Evolutionary conservation across 2,113 vertebrate species (phyloP), one percentile per base, ranked within the genome.

Genomic region (Girardinichthys multiradiatus): DNA sequence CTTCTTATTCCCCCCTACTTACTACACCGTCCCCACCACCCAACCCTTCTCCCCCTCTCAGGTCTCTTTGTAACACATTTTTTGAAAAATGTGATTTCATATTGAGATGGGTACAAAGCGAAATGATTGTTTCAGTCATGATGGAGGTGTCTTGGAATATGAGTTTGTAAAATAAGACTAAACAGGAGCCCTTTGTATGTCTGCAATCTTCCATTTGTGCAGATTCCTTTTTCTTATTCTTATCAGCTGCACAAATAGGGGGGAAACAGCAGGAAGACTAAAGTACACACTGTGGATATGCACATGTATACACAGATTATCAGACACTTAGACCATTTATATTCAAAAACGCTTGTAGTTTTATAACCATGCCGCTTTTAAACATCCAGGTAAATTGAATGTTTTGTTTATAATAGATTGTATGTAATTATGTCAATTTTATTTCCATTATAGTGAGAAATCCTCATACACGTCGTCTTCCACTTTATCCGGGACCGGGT

Each of bases 81-180:
- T 77, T 79, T 81, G 61, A 78, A 65, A 10, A 4, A 11, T 4
- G 29, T 74, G 70, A 87, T 84, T 89, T 84, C 69, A 72, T 58
- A 87, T 82, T 74, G 80, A 86, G 68, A 42, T 75, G 42, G 42
- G 14, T 59, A 86, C 69, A 86, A 89, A 85, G 57, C 67, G 54
- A 61, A 84, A 69, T 82, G 64, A 83, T 84, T 81, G 65, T 72
- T 35, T 68, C 45, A 10, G 3, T 76, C 35, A 39, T 29, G 13
- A 45, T 62, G 37, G 28, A 28, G 30, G 28, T 10, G 64, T 54
- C 65, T 60, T 57, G 58, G 21, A 74, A 31, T 51, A 21, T 28
- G 68, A 42, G 27, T 35, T 33, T 33, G 57, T 65, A 64, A n/a
- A 45, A 73, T 60, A 17, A 26, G 33, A 39, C 42, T 17, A 3